Evolutionary conservation across 2,797 vertebrate genomes (phyloP).

Genomic region (Myotis myotis): DNA sequence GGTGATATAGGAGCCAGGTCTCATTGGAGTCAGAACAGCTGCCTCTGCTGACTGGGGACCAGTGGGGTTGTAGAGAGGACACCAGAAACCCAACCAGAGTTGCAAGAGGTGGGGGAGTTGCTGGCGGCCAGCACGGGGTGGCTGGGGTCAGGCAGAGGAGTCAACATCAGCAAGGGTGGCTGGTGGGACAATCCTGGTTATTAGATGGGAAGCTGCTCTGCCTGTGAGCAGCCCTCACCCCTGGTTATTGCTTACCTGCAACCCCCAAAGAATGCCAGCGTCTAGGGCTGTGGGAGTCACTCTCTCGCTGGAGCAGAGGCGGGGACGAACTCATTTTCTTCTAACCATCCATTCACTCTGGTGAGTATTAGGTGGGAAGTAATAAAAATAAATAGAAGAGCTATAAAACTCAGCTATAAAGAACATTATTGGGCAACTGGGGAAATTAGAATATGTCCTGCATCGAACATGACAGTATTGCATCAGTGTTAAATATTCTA

Average conservation of each 20-base stretch:
- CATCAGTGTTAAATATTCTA: not conserved
- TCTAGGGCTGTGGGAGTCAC: not conserved
- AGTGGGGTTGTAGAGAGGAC: not conserved
- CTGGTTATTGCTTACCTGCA: constrained; percentile 64
- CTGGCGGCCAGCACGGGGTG: not conserved
- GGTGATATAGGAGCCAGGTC: constrained; percentile 72
- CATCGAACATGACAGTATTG: not conserved
- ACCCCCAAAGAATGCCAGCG: not conserved
- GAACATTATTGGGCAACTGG: not conserved
- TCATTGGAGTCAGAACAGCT: constrained; percentile 13
- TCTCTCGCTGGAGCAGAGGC: not conserved
- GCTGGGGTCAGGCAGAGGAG: not conserved
- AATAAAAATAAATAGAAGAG: not conserved
- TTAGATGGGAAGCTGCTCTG: not conserved
- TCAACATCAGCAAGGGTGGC: not conserved
- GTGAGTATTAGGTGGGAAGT: not conserved
- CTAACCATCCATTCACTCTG: not conserved
- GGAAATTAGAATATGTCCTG: not conserved
- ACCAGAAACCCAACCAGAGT: constrained; percentile 1
- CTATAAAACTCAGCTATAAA: not conserved
- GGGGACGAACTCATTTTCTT: not conserved
- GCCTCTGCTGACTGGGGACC: not conserved
- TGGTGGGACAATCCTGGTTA: not conserved
- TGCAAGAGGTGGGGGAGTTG: not conserved
- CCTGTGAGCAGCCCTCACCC: not conserved